phyloP scores from a whole-genome alignment of 2,797 vertebrate genomes.

The Pipistrellus pygmaeus region DNA sequence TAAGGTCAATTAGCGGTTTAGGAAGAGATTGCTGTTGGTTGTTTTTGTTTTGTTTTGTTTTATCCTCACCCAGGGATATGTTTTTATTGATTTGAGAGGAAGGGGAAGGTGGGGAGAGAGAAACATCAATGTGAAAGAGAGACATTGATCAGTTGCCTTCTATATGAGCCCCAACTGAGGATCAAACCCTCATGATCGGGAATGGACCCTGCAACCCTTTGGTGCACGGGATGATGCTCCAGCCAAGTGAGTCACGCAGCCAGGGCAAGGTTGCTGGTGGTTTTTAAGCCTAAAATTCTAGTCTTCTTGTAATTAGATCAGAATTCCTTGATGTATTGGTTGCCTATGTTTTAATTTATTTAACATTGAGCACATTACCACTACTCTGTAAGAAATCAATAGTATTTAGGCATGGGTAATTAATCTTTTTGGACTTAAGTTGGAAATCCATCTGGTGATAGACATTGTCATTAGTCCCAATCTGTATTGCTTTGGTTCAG shows the following conservation, averaged over 20 bases:
- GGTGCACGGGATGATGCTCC: not conserved
- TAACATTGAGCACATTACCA: not conserved
- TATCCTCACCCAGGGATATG: not conserved
- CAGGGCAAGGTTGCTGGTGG: not conserved
- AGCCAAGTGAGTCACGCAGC: not conserved
- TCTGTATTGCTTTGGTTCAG: conserved; percentile 25
- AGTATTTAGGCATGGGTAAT: not conserved
- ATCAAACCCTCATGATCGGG: not conserved
- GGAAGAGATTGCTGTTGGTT: not conserved
- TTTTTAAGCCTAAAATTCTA: conserved; percentile 19
- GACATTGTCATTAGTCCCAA: not conserved
- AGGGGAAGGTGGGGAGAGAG: not conserved
- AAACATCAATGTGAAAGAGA: not conserved
- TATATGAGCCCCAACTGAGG: not conserved
- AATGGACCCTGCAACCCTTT: not conserved
- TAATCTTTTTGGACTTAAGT: not conserved
- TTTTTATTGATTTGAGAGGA: not conserved
- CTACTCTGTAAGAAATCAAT: not conserved
- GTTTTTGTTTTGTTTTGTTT: not conserved
- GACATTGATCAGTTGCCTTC: not conserved
- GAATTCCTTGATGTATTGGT: conserved; percentile 41
- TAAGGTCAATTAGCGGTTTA: not conserved
- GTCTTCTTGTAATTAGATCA: conserved; percentile 21
- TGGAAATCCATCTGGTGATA: conserved; percentile 11
- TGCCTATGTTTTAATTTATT: conserved; percentile 7